phyloP scores from a whole-genome alignment of 2,113 vertebrate genomes.

The Origma solitaria region DNA sequence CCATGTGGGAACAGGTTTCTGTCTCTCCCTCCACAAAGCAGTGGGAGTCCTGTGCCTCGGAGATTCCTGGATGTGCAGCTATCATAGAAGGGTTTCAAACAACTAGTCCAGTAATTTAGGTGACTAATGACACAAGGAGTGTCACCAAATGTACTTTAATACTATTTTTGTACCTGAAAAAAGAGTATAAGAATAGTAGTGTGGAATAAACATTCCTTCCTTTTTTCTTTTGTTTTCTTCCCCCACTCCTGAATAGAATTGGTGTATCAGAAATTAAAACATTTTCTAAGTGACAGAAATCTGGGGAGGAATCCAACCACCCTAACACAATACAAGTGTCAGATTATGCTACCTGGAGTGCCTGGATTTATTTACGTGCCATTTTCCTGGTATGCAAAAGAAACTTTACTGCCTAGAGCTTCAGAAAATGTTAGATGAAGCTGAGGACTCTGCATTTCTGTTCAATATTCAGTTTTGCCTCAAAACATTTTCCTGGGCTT shows the following conservation, averaged over 20 bases:
- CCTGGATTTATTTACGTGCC: not conserved
- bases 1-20: not conserved
- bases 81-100: not conserved
- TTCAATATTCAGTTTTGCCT: not conserved
- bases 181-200: not conserved
- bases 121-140: not conserved
- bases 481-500: not conserved
- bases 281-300: not conserved
- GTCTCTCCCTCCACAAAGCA: not conserved
- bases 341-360: not conserved
- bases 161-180: not conserved
- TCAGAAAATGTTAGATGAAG: not conserved
- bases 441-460: not conserved
- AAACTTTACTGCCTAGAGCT: not conserved
- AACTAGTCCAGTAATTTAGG: not conserved
- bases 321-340: not conserved
- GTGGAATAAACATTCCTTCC: not conserved
- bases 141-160: not conserved
- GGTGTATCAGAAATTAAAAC: not conserved
- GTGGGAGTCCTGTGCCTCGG: accelerated
- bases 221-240: not conserved
- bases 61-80: not conserved
- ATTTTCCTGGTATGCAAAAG: not conserved
- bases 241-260: not conserved
- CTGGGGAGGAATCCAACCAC: not conserved